phyloP scores from a whole-genome alignment of 1,140 invertebrate genomes.

The Eumeta japonica region DNA sequence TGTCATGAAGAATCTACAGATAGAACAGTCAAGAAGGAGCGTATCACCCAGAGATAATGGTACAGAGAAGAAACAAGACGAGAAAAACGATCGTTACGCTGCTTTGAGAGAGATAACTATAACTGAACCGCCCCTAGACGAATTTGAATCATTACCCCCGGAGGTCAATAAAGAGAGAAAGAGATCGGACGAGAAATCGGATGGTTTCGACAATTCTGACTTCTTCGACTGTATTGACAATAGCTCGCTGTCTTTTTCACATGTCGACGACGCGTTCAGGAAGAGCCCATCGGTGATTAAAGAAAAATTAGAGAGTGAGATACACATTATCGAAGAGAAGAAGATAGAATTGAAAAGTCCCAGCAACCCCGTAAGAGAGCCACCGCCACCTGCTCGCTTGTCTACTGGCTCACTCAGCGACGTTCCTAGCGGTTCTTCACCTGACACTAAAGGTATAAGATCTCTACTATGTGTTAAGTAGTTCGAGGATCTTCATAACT shows the following conservation, averaged over 20 bases:
- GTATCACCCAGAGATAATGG: conserved; percentile 39
- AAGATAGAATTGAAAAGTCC: conserved; percentile 31
- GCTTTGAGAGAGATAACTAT: conserved; percentile 69
- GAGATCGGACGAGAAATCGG: conserved; percentile 52
- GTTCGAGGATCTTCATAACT: not conserved
- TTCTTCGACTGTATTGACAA: conserved; percentile 57
- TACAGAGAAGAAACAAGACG: conserved; percentile 38
- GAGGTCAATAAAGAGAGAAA: conserved; percentile 51
- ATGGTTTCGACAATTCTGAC: conserved; percentile 54
- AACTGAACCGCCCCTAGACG: conserved; percentile 59
- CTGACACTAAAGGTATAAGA: conserved; percentile 55
- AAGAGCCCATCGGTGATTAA: conserved; percentile 48
- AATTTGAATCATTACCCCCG: conserved; percentile 50
- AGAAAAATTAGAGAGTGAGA: conserved; percentile 29
- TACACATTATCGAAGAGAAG: conserved; percentile 33
- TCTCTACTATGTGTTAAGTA: not conserved
- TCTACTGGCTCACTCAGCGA: conserved; percentile 62
- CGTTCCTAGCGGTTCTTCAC: conserved; percentile 60
- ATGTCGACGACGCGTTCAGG: conserved; percentile 52
- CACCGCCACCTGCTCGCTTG: conserved; percentile 34
- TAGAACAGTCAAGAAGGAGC: conserved; percentile 40
- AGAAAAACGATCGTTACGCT: conserved; percentile 66
- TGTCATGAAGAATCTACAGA: conserved; percentile 52
- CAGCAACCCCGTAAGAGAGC: conserved; percentile 25
- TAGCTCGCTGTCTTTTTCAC: conserved; percentile 45